These are phyloP conservation scores for Venusia cambrica DNA, from an alignment of 2,888 invertebrate genomes.

Conservation along the genomic window DNA sequence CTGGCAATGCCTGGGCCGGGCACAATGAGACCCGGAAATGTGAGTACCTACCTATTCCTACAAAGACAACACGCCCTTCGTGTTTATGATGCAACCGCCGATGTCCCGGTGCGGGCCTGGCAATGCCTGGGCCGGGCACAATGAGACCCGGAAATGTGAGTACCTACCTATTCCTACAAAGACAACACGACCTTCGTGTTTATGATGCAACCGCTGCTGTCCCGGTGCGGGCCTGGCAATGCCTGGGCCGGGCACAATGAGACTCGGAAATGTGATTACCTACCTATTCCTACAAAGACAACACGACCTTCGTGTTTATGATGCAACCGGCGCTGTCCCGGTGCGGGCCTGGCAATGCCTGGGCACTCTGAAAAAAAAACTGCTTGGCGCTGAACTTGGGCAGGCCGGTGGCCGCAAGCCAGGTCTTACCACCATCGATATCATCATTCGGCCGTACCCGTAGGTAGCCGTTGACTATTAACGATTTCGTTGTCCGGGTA, in stretches of 20 bases:
- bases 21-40: slow-evolving; percentile 59
- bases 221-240: slow-evolving; percentile 56
- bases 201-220: slow-evolving; percentile 59
- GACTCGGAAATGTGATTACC: slow-evolving; percentile 57
- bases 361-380: too few species aligned
- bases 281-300: slow-evolving; percentile 41
- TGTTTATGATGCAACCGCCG: slow-evolving; percentile 62
- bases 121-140: slow-evolving; percentile 38
- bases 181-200: slow-evolving; percentile 56
- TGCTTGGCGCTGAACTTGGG: too few species aligned
- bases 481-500: too few species aligned
- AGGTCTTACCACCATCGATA: too few species aligned
- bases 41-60: slow-evolving; percentile 35
- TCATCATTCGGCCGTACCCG: too few species aligned
- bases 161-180: slow-evolving; percentile 29
- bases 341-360: slow-evolving; percentile 55
- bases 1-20: slow-evolving; percentile 44
- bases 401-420: too few species aligned
- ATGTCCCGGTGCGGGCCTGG: slow-evolving; percentile 57
- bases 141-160: slow-evolving; percentile 63
- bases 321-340: slow-evolving; percentile 57
- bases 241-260: slow-evolving; percentile 39
- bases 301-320: slow-evolving; percentile 60
- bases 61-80: slow-evolving; percentile 49
- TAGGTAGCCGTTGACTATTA: too few species aligned